phyloP scores from a whole-genome alignment of 2,113 vertebrate genomes.

The Nannobrachium achirus region DNA sequence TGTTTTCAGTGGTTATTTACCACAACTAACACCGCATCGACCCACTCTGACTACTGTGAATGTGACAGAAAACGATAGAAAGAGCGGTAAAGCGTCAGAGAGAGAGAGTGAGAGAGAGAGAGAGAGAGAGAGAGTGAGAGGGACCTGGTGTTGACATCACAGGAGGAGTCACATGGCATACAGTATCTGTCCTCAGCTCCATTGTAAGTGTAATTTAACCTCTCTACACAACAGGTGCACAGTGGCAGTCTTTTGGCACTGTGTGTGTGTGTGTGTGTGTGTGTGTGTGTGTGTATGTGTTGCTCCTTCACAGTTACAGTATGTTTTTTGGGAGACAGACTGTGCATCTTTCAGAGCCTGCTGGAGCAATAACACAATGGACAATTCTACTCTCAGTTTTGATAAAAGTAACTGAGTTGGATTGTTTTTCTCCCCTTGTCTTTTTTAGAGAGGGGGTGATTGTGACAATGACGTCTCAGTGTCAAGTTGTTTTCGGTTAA shows the following conservation, averaged over 20 bases:
- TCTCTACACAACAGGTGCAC: conserved; percentile 34
- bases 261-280: conserved; percentile 10
- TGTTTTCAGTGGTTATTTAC: neutral
- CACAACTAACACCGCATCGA: neutral
- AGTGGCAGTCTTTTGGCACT: conserved; percentile 9
- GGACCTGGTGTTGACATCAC: neutral
- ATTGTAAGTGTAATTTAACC: conserved; percentile 42
- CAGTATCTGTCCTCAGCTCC: conserved; percentile 10
- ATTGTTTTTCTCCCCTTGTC: too few relatives aligned
- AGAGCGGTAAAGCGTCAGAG: too few relatives aligned
- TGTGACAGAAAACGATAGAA: too few relatives aligned
- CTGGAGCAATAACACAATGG: neutral
- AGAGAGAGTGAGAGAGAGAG: neutral
- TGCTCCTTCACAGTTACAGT: too few relatives aligned
- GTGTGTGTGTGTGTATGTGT: neutral
- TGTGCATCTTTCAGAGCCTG: neutral
- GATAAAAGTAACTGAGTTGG: too few relatives aligned
- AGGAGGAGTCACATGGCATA: conserved; percentile 13
- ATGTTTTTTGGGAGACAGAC: neutral
- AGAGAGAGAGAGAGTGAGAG: conserved; percentile 1
- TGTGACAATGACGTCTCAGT: too few relatives aligned
- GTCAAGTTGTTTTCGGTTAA: too few relatives aligned
- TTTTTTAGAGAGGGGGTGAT: too few relatives aligned
- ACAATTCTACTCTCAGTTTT: too few relatives aligned
- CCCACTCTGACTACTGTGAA: neutral